Percentiles rank a stretch among this genome's conserved stretches.
Evolutionary conservation across 2,888 invertebrate genomes (phyloP).

Genomic region (Drosophila diplacantha): DNA sequence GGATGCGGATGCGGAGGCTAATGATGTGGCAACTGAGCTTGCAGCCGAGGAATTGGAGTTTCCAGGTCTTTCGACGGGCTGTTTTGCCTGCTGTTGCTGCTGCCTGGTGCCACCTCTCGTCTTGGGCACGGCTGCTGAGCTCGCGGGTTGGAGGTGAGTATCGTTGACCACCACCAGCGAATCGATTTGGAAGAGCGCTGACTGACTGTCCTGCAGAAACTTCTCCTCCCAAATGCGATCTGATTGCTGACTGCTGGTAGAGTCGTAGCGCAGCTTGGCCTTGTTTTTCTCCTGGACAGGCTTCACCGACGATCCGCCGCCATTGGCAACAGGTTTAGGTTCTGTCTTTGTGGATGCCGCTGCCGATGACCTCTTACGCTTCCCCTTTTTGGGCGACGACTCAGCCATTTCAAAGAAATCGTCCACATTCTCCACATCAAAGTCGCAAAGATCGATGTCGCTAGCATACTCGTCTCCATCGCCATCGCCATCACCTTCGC

Average conservation of each 20-base stretch:
- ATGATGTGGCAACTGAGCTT: conserved; percentile 6
- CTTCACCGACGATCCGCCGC: conserved; percentile 8
- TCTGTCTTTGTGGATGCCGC: conserved; percentile 10
- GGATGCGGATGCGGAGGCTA: conserved; percentile 13
- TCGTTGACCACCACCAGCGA: conserved; percentile 73
- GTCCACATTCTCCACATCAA: conserved; percentile 77
- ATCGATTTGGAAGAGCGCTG: conserved; percentile 78
- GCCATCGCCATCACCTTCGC: conserved; percentile 11
- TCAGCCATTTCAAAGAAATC: conserved; percentile 74
- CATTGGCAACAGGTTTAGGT: conserved; percentile 29
- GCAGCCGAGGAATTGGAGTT: conserved; percentile 4
- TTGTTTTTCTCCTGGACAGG: conserved; percentile 7
- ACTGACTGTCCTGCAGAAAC: conserved; percentile 61
- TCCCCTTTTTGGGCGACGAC: conserved; percentile 42
- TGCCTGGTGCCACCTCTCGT: conserved; percentile 46
- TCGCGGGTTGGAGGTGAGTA: conserved; percentile 52
- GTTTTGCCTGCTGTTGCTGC: conserved; percentile 8
- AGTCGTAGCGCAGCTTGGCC: conserved; percentile 58
- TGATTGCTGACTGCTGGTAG: conserved; percentile 56
- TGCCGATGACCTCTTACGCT: conserved; percentile 43
- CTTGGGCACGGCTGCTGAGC: conserved; percentile 38
- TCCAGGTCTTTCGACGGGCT: neutral
- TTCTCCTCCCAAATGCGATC: conserved; percentile 74
- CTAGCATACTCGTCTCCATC: conserved; percentile 64
- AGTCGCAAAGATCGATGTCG: conserved; percentile 76